phyloP scores from a whole-genome alignment of 2,888 invertebrate genomes.

The Limnephilus lunatus region DNA sequence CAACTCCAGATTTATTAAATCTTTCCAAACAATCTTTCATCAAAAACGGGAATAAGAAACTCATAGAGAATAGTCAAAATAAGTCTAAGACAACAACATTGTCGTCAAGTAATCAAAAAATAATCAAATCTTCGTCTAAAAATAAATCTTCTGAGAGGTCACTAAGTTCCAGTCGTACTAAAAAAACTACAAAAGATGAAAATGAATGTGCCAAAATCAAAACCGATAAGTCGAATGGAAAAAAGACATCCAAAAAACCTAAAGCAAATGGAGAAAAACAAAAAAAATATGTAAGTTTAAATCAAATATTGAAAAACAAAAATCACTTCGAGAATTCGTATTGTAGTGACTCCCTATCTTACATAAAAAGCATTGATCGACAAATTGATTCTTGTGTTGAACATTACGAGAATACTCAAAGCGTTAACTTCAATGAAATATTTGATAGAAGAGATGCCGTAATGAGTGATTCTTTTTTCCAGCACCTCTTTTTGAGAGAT shows the following conservation, averaged over 20 bases:
- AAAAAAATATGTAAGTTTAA: constrained; percentile 45
- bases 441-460: constrained; percentile 79
- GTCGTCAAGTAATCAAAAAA: constrained; percentile 32
- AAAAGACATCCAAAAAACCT: constrained; percentile 66
- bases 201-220: constrained; percentile 68
- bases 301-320: constrained; percentile 50
- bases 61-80: not conserved
- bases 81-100: constrained; percentile 31
- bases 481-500: constrained; percentile 82
- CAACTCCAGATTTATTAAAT: constrained; percentile 55
- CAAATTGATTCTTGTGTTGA: constrained; percentile 61
- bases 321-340: constrained; percentile 32
- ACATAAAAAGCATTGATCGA: constrained; percentile 58
- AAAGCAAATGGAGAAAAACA: constrained; percentile 66
- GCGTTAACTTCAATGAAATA: constrained; percentile 73
- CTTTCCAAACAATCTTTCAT: constrained; percentile 26
- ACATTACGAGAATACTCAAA: constrained; percentile 61
- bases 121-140: constrained; percentile 60
- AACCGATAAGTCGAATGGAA: constrained; percentile 64
- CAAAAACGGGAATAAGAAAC: constrained; percentile 48
- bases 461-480: constrained; percentile 83
- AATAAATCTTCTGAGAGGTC: constrained; percentile 47
- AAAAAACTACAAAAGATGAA: constrained; percentile 66
- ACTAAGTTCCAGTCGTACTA: constrained; percentile 18
- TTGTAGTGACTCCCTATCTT: constrained; percentile 23